These are phyloP conservation scores for Drusus annulatus DNA, from an alignment of 1,140 invertebrate genomes.

Conservation along the genomic window DNA sequence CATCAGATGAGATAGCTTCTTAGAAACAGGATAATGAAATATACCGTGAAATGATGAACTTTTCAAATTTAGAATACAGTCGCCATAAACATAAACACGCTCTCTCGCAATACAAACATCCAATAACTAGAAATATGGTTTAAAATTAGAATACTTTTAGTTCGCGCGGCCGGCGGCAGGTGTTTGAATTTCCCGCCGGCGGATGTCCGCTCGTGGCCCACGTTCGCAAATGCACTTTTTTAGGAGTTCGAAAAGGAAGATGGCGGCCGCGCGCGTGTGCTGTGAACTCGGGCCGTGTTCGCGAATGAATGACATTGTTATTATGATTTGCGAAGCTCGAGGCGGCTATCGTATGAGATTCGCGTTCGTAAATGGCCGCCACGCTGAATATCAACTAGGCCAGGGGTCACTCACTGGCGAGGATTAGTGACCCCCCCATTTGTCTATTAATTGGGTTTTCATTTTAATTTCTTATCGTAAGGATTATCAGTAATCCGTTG, in stretches of 20 bases:
- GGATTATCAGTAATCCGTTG: too few relatives aligned
- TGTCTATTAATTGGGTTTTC: too few relatives aligned
- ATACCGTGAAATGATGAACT: too few relatives aligned
- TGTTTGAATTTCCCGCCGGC: conserved; percentile 29
- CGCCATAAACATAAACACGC: too few relatives aligned
- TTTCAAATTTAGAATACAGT: too few relatives aligned
- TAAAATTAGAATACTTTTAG: conserved; percentile 31
- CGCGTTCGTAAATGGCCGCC: conserved; percentile 10
- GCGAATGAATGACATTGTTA: conserved; percentile 34
- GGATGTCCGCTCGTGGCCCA: conserved; percentile 36
- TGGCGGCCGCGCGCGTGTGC: conserved; percentile 25
- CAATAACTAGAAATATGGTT: too few relatives aligned
- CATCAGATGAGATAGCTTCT: too few relatives aligned
- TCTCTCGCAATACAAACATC: too few relatives aligned
- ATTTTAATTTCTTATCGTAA: too few relatives aligned
- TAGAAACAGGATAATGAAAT: too few relatives aligned
- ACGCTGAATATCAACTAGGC: conserved; percentile 27
- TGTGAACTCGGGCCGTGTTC: conserved; percentile 32
- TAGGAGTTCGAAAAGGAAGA: conserved; percentile 19
- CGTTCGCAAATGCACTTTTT: conserved; percentile 39
- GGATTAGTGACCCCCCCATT: conserved; percentile 2
- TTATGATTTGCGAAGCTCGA: not conserved
- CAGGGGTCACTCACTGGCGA: conserved; percentile 17
- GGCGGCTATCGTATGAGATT: conserved; percentile 1
- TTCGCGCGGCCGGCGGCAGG: conserved; percentile 23